phyloP scores from a whole-genome alignment of 1,140 invertebrate species.

The Cotesia typhae region DNA sequence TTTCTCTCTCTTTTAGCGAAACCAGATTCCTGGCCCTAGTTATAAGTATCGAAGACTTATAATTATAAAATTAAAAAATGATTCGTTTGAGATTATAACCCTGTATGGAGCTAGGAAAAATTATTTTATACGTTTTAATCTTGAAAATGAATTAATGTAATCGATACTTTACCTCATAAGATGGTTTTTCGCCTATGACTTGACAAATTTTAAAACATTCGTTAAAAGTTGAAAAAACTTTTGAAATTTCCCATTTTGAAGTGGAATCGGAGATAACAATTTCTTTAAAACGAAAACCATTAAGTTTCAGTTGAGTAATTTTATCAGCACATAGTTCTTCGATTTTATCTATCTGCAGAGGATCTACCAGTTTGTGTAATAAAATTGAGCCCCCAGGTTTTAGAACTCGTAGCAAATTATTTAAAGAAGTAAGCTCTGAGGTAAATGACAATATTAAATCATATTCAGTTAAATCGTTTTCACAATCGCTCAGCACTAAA shows the following conservation, averaged over 20 bases:
- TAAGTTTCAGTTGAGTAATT: conserved; percentile 69
- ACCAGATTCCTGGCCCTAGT: no score
- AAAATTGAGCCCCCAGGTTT: conserved; percentile 68
- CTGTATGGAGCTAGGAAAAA: no score
- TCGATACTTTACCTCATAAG: conserved; percentile 66
- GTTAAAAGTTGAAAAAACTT: conserved; percentile 68
- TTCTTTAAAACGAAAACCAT: conserved; percentile 71
- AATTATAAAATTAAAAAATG: no score
- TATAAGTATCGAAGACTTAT: no score
- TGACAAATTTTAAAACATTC: conserved; percentile 56
- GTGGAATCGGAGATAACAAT: conserved; percentile 43
- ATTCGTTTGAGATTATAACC: no score
- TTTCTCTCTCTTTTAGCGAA: no score
- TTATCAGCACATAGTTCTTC: conserved; percentile 58
- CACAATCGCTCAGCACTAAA: conserved; percentile 62
- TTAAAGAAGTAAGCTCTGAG: conserved; percentile 65
- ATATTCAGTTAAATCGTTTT: conserved; percentile 67
- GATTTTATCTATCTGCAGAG: conserved; percentile 31
- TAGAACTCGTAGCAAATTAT: conserved; percentile 67
- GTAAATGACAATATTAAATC: conserved; percentile 65
- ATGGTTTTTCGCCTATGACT: conserved; percentile 70
- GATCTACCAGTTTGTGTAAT: conserved; percentile 45
- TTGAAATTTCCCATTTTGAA: conserved; percentile 62
- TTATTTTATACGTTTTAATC: background rate
- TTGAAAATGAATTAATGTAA: conserved; percentile 20